Conservation (phyloP, 2,113 vertebrate species). For the Ptilorrhoa leucosticta region DNA sequence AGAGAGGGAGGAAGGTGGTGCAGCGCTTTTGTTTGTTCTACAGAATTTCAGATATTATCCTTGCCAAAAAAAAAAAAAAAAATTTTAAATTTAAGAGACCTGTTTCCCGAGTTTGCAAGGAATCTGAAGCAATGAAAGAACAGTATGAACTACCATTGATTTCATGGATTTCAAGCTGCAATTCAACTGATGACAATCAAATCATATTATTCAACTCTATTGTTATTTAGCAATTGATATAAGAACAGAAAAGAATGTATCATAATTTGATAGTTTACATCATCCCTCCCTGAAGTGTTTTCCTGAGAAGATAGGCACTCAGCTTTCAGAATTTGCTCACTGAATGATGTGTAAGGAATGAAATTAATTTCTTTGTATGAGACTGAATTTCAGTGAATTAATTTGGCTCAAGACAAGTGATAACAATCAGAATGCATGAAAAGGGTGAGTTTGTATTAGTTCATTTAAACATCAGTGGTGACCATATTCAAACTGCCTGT, state of each 20-base stretch:
- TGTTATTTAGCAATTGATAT: background rate
- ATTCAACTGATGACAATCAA: background rate
- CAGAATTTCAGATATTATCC: background rate
- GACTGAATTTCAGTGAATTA: background rate
- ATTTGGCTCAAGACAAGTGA: background rate
- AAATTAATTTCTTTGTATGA: background rate
- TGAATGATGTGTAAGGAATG: background rate
- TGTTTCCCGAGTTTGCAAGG: background rate
- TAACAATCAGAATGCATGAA: background rate
- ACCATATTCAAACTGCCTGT: background rate
- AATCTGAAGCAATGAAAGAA: background rate
- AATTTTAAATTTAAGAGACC: background rate
- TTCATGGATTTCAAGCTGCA: background rate
- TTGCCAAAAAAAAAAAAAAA: background rate
- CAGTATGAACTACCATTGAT: background rate
- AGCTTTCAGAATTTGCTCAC: background rate
- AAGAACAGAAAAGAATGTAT: background rate
- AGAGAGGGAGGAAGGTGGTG: background rate
- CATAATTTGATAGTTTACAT: background rate
- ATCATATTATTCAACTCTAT: background rate
- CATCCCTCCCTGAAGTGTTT: background rate
- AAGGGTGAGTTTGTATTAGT: background rate
- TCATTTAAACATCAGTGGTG: background rate
- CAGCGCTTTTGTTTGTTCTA: background rate
- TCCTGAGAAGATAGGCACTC: background rate